phyloP scores from a whole-genome alignment of 1,140 invertebrate genomes.

The Pseudomyrmex gracilis region DNA sequence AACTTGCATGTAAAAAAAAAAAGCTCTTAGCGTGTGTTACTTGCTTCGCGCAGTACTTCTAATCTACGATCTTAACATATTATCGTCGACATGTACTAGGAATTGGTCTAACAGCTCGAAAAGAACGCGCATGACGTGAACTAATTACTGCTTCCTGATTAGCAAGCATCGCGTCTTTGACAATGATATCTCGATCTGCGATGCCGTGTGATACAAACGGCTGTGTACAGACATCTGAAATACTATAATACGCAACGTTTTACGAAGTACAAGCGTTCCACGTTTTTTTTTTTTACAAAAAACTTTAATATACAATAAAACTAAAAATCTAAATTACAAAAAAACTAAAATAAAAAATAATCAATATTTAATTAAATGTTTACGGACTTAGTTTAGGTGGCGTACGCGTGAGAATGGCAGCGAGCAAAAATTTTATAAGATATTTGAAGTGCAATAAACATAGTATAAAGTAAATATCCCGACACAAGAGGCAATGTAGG shows the following conservation, averaged over 20 bases:
- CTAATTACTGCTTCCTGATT: slow-evolving; percentile 43
- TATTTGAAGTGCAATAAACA: no score
- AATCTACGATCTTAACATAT: slow-evolving; percentile 43
- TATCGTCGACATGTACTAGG: slow-evolving; percentile 18
- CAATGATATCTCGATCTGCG: slow-evolving; percentile 30
- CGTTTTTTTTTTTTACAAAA: not conserved
- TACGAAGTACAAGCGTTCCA: not conserved
- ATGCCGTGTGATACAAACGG: slow-evolving; percentile 37
- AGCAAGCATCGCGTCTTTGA: slow-evolving; percentile 27
- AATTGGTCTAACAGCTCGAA: slow-evolving; percentile 29
- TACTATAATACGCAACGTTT: no score
- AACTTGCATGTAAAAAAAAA: not conserved
- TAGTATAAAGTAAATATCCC: no score
- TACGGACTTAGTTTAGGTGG: no score
- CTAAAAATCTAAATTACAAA: not conserved
- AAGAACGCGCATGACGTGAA: slow-evolving; percentile 19
- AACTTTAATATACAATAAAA: not conserved
- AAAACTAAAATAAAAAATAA: not conserved
- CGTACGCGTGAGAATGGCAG: no score
- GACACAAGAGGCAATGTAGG: no score
- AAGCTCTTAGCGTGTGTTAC: not conserved
- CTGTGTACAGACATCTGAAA: no score
- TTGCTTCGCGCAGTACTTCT: not conserved
- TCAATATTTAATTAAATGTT: not conserved
- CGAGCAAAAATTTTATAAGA: no score